Percentiles rank a stretch among this genome's conserved stretches.
phyloP scores from a whole-genome alignment of 2,113 vertebrate genomes.

The Perognathus longimembris region DNA sequence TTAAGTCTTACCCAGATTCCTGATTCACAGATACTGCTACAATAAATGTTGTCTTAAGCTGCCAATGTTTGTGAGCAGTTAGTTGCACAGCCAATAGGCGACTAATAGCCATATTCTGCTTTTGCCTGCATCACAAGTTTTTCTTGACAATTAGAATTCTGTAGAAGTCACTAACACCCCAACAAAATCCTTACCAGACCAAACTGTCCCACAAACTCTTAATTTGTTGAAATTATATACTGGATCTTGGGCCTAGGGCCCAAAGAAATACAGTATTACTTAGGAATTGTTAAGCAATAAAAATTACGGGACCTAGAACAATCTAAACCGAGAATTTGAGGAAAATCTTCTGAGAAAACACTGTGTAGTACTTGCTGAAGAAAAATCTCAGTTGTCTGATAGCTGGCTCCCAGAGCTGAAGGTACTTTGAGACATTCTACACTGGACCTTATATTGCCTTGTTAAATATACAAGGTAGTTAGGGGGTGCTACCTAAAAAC shows the following conservation, averaged over 20 bases:
- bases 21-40: not conserved
- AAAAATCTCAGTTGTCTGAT: not conserved
- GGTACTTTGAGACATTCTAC: not conserved
- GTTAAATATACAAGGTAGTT: not conserved
- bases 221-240: not conserved
- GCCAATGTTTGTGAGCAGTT: not conserved
- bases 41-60: not conserved
- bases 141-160: not conserved
- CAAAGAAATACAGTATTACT: not conserved
- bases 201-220: not conserved
- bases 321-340: not conserved
- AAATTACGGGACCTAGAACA: not conserved
- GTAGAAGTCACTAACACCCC: not conserved
- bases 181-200: not conserved
- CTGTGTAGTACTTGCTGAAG: not conserved
- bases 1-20: not conserved
- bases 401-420: not conserved
- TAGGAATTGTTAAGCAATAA: not conserved
- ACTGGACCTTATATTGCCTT: not conserved
- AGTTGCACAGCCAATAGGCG: not conserved
- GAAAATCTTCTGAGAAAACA: not conserved
- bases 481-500: not conserved
- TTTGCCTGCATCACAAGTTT: not conserved
- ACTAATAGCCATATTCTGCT: not conserved
- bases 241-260: not conserved